Conservation (phyloP, 1,140 invertebrate species). For the Temnothorax curvispinosus region DNA sequence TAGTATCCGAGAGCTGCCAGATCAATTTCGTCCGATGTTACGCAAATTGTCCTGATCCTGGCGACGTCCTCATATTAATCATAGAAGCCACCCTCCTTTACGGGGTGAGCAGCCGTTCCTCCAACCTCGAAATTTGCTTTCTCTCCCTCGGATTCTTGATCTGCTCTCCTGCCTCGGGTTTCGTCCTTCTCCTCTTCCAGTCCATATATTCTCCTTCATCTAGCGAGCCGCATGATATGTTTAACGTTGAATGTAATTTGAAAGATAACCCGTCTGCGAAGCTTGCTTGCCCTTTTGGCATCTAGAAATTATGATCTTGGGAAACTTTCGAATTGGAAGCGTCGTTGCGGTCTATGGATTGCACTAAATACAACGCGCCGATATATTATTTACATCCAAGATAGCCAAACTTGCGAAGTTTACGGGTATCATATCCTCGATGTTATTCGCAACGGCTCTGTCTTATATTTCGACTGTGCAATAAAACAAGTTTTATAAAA, state of each 20-base stretch:
- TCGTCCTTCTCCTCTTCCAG: slow-evolving; percentile 36
- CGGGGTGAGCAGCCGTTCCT: slow-evolving; percentile 64
- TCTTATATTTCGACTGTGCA: background rate
- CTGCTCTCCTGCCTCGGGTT: background rate
- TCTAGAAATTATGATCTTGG: slow-evolving; percentile 42
- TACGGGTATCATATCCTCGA: background rate
- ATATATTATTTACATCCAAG: slow-evolving; percentile 42
- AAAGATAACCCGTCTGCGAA: slow-evolving; percentile 54
- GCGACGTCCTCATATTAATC: slow-evolving; percentile 75
- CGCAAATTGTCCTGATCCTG: slow-evolving; percentile 73
- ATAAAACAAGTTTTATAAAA: background rate
- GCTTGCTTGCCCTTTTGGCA: slow-evolving; percentile 39
- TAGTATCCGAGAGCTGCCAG: slow-evolving; percentile 63
- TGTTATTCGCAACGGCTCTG: background rate
- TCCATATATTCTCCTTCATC: slow-evolving; percentile 64
- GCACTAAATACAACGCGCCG: slow-evolving; percentile 12
- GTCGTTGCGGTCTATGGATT: background rate
- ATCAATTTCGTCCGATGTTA: slow-evolving; percentile 72
- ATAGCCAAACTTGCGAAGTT: slow-evolving; percentile 23
- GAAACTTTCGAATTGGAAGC: slow-evolving; percentile 48
- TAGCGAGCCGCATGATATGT: slow-evolving; percentile 69
- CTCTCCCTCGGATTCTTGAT: slow-evolving; percentile 31
- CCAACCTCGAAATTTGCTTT: slow-evolving; percentile 58
- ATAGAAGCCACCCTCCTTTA: slow-evolving; percentile 63
- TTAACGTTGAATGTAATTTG: slow-evolving; percentile 74